These are phyloP conservation scores for Tenthredo amoena DNA, from an alignment of 2,888 invertebrate species.

Conservation along the genomic window DNA sequence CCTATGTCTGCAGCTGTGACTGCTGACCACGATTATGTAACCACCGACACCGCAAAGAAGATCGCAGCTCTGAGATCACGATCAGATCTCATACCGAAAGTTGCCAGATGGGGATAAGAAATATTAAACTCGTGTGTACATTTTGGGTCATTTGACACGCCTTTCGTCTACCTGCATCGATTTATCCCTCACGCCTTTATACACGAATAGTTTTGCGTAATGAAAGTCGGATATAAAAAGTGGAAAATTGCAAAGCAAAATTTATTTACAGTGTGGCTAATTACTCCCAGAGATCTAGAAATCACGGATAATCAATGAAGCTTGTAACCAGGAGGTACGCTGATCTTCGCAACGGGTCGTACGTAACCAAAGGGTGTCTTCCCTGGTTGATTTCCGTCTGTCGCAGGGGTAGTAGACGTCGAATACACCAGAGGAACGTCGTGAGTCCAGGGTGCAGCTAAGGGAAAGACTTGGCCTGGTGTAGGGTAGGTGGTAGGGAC, in stretches of 20 bases:
- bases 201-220: background rate
- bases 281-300: background rate
- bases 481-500: background rate
- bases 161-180: background rate
- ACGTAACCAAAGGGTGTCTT: slow-evolving; percentile 32
- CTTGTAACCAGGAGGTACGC: slow-evolving; percentile 20
- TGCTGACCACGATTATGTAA: slow-evolving; percentile 23
- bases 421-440: background rate
- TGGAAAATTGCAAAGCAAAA: background rate
- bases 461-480: background rate
- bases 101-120: background rate
- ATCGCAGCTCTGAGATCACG: slow-evolving; percentile 5
- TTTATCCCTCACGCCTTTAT: background rate
- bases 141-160: slow-evolving; percentile 37
- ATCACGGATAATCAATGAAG: slow-evolving; percentile 1
- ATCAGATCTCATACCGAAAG: slow-evolving; percentile 34
- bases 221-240: background rate
- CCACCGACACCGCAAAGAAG: slow-evolving; percentile 20
- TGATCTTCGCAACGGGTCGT: slow-evolving; percentile 21
- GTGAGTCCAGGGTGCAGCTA: slow-evolving; percentile 26
- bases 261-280: background rate
- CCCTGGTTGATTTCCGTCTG: background rate
- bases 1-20: background rate
- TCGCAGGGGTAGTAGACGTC: background rate
- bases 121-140: slow-evolving; percentile 29